Conservation (phyloP, 2,113 vertebrate genomes). For the Ranitomeya variabilis region DNA sequence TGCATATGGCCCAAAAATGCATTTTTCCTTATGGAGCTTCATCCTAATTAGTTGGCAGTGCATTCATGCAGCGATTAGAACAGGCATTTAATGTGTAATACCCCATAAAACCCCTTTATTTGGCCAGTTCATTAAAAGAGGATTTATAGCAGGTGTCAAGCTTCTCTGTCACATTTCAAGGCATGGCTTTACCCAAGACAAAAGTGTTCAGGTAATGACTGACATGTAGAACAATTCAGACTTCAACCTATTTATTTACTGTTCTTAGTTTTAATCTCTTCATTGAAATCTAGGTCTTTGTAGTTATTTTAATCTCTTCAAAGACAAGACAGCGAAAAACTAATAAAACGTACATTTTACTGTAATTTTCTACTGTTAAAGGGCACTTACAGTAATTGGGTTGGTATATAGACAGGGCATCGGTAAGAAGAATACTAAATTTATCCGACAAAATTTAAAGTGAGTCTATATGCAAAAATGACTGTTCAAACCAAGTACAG, state of each 20-base stretch:
- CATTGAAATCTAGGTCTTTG: conserved; percentile 34
- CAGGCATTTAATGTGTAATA: background rate
- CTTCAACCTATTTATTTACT: conserved; percentile 7
- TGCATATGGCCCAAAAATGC: background rate
- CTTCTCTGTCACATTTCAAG: conserved; percentile 23
- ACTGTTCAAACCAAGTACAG: no score
- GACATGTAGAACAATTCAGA: conserved; percentile 30
- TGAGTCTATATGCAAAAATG: no score
- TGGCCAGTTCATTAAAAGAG: conserved; percentile 38
- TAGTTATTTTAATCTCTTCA: conserved; percentile 50
- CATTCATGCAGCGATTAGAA: background rate
- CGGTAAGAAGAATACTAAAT: background rate
- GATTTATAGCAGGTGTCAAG: conserved; percentile 38
- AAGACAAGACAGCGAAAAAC: conserved; percentile 28
- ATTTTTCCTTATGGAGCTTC: background rate
- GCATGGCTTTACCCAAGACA: background rate
- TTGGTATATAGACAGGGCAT: background rate
- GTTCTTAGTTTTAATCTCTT: conserved; percentile 31
- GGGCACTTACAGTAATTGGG: background rate
- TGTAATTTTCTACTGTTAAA: conserved; percentile 8
- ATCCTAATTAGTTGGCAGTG: conserved; percentile 34
- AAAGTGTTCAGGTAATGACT: background rate
- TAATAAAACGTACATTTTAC: background rate
- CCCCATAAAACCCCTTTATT: conserved; percentile 19
- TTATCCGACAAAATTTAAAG: background rate